Percentiles rank a stretch among this genome's conserved stretches.
These are phyloP conservation scores for Hydrocynus forskahlii DNA, from an alignment of 2,797 vertebrate genomes.

Conservation along the genomic window DNA sequence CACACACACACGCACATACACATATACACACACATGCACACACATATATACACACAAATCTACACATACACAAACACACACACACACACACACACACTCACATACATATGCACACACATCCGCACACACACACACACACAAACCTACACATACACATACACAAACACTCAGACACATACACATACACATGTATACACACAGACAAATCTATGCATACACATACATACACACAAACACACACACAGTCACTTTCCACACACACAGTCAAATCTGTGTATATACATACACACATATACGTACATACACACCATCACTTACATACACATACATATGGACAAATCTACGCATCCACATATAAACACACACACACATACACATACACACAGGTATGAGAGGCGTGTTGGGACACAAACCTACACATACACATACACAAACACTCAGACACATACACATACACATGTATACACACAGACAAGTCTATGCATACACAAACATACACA, in stretches of 20 bases:
- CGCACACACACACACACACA: conserved; percentile 20
- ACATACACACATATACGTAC: no score
- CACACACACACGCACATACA: background rate
- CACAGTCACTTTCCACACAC: no score
- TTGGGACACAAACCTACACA: conserved; percentile 32
- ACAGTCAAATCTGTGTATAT: no score
- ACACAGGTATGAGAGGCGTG: conserved; percentile 38
- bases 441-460: background rate
- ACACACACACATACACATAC: conserved; percentile 9
- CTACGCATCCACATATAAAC: background rate
- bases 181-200: background rate
- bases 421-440: background rate
- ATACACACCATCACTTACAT: background rate
- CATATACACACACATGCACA: background rate
- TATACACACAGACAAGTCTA: background rate
- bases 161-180: no score
- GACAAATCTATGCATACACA: no score
- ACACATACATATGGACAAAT: background rate
- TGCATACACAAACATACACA: background rate
- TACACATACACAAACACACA: background rate
- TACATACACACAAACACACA: no score
- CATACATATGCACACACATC: conserved; percentile 5
- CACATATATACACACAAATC: background rate
- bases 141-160: background rate
- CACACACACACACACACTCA: background rate